Conservation (phyloP, 2,113 vertebrate species). For the Butorides virescens region DNA sequence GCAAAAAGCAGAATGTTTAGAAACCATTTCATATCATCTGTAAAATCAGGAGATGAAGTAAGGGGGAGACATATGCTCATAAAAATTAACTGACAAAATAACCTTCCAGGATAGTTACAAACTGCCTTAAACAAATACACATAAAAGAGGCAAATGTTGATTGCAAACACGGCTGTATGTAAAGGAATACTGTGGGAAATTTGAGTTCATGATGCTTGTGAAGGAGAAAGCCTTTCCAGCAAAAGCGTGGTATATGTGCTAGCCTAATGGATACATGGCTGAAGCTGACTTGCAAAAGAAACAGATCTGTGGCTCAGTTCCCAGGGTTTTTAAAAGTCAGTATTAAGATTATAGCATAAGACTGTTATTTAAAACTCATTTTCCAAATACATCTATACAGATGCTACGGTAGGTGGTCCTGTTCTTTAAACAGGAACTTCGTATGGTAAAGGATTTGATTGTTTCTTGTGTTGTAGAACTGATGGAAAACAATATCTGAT, state of each 20-base stretch:
- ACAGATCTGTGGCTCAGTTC: background rate
- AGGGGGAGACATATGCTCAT: background rate
- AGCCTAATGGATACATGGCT: background rate
- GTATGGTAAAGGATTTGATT: background rate
- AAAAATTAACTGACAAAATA: background rate
- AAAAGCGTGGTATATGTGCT: background rate
- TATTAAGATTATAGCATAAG: background rate
- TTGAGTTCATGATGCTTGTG: background rate
- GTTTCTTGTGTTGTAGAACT: background rate
- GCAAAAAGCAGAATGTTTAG: background rate
- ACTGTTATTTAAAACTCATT: background rate
- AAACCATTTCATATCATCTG: background rate
- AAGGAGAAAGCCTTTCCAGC: background rate
- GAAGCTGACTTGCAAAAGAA: background rate
- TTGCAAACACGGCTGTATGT: rapidly evolving
- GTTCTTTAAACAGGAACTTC: background rate
- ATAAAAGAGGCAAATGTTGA: background rate
- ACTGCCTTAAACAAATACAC: background rate
- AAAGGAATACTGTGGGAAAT: background rate
- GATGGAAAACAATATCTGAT: background rate
- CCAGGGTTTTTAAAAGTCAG: background rate
- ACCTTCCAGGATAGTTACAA: background rate
- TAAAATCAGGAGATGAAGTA: background rate
- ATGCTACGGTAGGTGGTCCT: background rate
- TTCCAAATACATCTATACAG: background rate